A percentile compares a stretch with the other conserved stretches of the same genome.
Conservation (phyloP, 2,797 vertebrate species). For the Phataginus tetradactyla region DNA sequence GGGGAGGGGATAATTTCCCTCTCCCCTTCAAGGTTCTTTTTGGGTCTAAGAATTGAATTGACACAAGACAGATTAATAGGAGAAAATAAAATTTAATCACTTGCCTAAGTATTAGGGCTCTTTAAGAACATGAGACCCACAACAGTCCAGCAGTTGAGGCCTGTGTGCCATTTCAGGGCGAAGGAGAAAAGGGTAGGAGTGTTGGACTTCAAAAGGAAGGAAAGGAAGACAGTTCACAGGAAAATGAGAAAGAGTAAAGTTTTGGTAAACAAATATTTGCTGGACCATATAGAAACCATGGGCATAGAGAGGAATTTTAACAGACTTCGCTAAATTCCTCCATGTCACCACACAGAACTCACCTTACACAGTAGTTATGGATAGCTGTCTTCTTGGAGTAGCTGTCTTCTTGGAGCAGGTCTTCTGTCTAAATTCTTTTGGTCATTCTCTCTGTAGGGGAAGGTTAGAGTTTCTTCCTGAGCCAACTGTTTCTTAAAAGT, state of each 20-base stretch:
- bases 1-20: background rate
- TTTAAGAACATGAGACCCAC: background rate
- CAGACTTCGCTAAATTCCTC: background rate
- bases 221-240: background rate
- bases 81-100: background rate
- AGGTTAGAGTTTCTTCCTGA: background rate
- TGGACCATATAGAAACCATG: background rate
- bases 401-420: background rate
- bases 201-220: background rate
- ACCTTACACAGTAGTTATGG: background rate
- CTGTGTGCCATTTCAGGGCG: background rate
- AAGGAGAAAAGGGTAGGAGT: background rate
- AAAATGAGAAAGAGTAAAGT: background rate
- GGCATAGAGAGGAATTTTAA: background rate
- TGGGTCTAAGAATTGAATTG: background rate
- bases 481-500: background rate
- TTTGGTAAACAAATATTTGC: background rate
- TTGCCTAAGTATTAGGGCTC: background rate
- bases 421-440: background rate
- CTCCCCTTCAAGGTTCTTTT: background rate
- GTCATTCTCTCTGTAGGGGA: background rate
- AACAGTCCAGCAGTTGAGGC: background rate
- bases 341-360: background rate
- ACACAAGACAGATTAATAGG: background rate
- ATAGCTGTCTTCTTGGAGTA: background rate